phyloP scores from a whole-genome alignment of 2,113 vertebrate genomes.

The Heptranchias perlo region DNA sequence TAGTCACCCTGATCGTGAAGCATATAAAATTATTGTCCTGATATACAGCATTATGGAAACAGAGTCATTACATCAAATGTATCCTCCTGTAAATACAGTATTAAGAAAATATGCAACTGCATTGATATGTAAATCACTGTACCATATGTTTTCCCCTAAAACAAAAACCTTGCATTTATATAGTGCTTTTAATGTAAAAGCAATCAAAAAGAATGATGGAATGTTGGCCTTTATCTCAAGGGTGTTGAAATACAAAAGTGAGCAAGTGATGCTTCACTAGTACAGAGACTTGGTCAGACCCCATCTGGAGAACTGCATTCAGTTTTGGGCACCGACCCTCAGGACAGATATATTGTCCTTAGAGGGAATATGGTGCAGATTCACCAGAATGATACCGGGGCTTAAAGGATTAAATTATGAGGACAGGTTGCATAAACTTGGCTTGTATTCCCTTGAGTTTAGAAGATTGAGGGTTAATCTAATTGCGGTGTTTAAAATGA shows the following conservation, averaged over 20 bases:
- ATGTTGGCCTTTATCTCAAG: neutral
- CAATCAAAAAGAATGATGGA: neutral
- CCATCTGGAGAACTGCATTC: neutral
- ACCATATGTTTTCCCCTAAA: neutral
- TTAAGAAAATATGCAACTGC: neutral
- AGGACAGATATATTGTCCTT: neutral
- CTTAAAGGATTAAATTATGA: neutral
- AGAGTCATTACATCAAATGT: neutral
- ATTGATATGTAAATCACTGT: neutral
- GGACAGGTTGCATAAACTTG: neutral
- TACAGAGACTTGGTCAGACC: neutral
- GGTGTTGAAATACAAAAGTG: neutral
- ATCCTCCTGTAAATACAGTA: neutral
- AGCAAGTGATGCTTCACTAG: neutral
- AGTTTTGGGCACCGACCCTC: neutral
- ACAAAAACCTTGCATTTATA: neutral
- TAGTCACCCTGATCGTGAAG: neutral
- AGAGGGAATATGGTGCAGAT: neutral
- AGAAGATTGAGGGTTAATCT: neutral
- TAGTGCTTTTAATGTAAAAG: neutral
- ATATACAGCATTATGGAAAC: neutral
- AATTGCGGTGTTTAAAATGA: neutral
- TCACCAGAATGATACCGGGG: neutral
- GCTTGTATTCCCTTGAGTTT: neutral
- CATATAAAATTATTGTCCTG: neutral